Evolutionary conservation across 1,140 invertebrate species (phyloP).

Genomic region (Eciton burchellii): DNA sequence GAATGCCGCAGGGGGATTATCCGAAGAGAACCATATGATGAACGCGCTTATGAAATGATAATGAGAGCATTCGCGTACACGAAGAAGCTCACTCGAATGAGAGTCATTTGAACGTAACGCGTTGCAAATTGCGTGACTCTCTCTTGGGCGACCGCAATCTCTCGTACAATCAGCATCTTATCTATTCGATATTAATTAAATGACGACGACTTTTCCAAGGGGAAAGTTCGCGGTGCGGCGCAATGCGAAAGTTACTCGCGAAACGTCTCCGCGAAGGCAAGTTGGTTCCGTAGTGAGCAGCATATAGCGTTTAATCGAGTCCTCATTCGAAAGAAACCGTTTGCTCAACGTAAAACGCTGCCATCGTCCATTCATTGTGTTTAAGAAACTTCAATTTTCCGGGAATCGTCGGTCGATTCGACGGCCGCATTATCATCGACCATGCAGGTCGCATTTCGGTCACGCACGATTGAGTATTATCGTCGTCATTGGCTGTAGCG

Average conservation of each 20-base stretch:
- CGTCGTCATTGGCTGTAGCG: conserved; percentile 71
- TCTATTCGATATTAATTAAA: conserved; percentile 1
- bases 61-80: conserved; percentile 3
- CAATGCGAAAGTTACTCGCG: background rate
- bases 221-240: background rate
- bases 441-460: conserved; percentile 68
- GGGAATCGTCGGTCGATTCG: conserved; percentile 43
- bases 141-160: background rate
- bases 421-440: conserved; percentile 62
- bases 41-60: conserved; percentile 1
- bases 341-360: conserved; percentile 28
- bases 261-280: background rate
- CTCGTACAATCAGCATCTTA: background rate
- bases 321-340: conserved; percentile 19
- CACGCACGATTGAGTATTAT: conserved; percentile 74
- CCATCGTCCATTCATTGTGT: conserved; percentile 22
- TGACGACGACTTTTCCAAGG: background rate
- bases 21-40: background rate
- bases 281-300: background rate
- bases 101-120: conserved; percentile 1
- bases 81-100: conserved; percentile 1
- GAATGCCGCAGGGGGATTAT: background rate
- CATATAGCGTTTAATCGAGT: conserved; percentile 9
- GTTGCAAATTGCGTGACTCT: background rate
- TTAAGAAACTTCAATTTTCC: conserved; percentile 45